Conservation (phyloP, 2,113 vertebrate genomes). For the Monarcha castaneiventris region DNA sequence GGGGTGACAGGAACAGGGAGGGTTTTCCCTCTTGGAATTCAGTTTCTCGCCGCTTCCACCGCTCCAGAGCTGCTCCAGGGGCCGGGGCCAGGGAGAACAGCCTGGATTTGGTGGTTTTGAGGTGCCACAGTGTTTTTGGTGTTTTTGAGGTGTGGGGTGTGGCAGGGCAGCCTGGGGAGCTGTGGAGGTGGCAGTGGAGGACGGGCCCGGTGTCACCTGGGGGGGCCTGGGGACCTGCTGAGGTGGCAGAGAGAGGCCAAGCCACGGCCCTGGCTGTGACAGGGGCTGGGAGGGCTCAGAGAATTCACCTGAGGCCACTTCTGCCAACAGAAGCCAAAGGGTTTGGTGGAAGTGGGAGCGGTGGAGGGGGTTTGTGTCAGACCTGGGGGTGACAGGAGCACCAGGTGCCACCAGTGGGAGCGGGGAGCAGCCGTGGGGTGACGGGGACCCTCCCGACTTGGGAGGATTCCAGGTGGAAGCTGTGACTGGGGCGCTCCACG, state of each 20-base stretch:
- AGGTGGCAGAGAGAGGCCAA: not conserved
- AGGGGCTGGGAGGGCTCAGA: not conserved
- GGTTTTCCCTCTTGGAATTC: not conserved
- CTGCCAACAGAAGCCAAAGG: not conserved
- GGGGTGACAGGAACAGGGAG: not conserved
- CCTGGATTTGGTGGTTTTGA: not conserved
- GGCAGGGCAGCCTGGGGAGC: not conserved
- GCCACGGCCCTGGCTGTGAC: accelerated
- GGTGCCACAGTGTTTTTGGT: accelerated
- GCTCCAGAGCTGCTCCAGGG: not conserved
- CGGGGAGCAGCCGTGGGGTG: not conserved
- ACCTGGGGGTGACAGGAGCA: not conserved
- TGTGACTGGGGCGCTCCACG: accelerated
- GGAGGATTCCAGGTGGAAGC: not conserved
- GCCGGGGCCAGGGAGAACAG: not conserved
- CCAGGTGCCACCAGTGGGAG: accelerated
- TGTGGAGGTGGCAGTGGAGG: accelerated
- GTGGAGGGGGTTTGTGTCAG: not conserved
- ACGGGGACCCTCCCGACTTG: accelerated
- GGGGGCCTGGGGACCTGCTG: accelerated
- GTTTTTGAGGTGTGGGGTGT: not conserved
- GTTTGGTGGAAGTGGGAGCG: not conserved
- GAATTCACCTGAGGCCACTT: accelerated
- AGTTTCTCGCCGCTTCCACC: accelerated
- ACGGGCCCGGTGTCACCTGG: accelerated